Conservation (phyloP, 2,888 invertebrate genomes). For the Gastracanthus pulcherrimus region DNA sequence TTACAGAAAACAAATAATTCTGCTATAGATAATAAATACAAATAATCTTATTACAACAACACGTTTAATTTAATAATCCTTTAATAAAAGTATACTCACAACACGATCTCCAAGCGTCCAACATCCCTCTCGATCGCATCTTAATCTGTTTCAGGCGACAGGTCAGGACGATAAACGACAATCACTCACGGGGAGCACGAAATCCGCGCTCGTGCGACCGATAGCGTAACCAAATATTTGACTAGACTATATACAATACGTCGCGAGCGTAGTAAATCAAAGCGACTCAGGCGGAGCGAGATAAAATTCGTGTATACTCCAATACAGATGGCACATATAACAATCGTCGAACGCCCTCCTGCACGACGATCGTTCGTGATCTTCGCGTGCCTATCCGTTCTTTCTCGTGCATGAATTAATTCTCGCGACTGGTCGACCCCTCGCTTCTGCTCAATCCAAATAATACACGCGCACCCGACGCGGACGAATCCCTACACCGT, state of each 20-base stretch:
- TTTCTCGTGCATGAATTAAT: background rate
- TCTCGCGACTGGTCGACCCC: too few species aligned
- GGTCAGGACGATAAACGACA: background rate
- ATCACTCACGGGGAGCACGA: background rate
- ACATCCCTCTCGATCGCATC: constrained; percentile 38
- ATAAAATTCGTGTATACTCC: too few species aligned
- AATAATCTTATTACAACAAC: background rate
- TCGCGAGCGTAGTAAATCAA: too few species aligned
- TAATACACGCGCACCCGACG: too few species aligned
- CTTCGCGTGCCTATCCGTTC: too few species aligned
- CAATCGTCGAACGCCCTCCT: constrained; percentile 6
- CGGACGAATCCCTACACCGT: too few species aligned
- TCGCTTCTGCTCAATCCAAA: too few species aligned
- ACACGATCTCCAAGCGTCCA: constrained; percentile 53
- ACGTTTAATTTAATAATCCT: too few species aligned
- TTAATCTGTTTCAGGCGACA: background rate
- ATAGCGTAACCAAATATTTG: too few species aligned
- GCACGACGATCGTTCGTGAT: constrained; percentile 1
- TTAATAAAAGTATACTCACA: constrained; percentile 50
- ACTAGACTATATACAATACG: too few species aligned
- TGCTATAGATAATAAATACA: background rate
- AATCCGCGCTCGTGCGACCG: background rate
- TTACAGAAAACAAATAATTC: background rate
- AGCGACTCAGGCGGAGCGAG: too few species aligned
- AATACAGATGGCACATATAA: background rate